Conservation (phyloP, 2,113 vertebrate species). For the Australoheros scitulus region DNA sequence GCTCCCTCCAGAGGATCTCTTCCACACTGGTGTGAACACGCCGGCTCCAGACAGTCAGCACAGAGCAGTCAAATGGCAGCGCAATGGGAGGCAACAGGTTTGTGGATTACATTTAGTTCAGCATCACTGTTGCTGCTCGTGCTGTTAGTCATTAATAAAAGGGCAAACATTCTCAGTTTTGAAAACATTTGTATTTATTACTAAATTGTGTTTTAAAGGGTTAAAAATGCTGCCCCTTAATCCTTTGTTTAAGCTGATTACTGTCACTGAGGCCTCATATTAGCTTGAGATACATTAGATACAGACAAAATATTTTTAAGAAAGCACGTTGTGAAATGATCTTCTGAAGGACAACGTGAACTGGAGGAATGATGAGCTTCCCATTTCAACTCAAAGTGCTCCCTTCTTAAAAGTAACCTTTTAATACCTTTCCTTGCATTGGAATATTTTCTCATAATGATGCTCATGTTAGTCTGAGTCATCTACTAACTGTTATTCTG, state of each 20-base stretch:
- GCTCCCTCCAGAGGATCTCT: slow-evolving; percentile 38
- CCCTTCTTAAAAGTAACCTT: too few species aligned
- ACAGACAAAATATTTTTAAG: not conserved
- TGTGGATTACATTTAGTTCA: slow-evolving; percentile 21
- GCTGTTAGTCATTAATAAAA: slow-evolving; percentile 14
- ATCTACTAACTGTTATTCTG: too few species aligned
- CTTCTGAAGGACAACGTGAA: not conserved
- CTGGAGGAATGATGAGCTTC: not conserved
- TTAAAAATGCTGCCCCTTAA: not conserved
- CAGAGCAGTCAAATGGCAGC: slow-evolving; percentile 1
- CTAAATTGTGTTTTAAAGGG: not conserved
- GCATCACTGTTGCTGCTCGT: not conserved
- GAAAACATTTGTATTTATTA: too few species aligned
- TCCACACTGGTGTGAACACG: slow-evolving; percentile 34
- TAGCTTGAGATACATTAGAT: not conserved
- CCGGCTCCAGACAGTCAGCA: slow-evolving; percentile 34
- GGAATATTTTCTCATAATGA: too few species aligned
- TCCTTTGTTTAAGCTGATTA: not conserved
- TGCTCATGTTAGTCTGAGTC: too few species aligned
- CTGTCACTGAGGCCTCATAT: not conserved
- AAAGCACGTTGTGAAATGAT: not conserved
- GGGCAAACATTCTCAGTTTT: not conserved
- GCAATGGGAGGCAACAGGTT: slow-evolving; percentile 38
- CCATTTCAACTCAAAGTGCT: too few species aligned
- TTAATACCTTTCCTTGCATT: too few species aligned